Base-by-base conservation (phyloP, 1,140 invertebrate genomes). In the Drosophila dunni region DNA sequence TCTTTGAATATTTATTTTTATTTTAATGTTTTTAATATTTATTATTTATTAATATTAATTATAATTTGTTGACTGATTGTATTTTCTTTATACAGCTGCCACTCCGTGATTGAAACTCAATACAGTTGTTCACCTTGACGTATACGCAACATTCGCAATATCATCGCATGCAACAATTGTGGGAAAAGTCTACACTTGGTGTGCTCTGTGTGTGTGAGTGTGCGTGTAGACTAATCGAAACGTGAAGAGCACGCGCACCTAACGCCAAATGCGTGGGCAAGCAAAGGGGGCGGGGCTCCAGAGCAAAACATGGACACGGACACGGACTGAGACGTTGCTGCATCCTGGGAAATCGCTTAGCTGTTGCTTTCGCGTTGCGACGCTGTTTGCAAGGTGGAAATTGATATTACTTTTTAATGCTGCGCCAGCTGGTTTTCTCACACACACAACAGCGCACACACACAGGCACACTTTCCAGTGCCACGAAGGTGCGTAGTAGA, bases 321-420 rank as follows among this genome's bases (percentile, higher is more conserved):
- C 66, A 46, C 15, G 15, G 56, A 29, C 66, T 44, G 17, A 46
- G 56, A 57, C 61, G 67, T 62, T 80, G 82, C 84, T 86, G 84
- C 84, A 88, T 89, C 84, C 84, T 89, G 84, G 84, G 84, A 88
- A 89, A 88, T 89, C 84, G 84, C 78, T 88, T 88, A 88, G 84
- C 84, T 88, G 84, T 88, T 88, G 84, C 83, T 85, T 86, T 82
- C 77, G 64, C 71, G 65, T 75, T 78, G 68, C 79, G 69, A 68
- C 57, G 69, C 57, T 64, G 80, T 72, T 86, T 56, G 83, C 81
- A 88, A 89, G 84, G 84, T 84, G 80, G 84, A 89, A 89, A 89
- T 89, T 89, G 84, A 89, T 89, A 89, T 89, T 89, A 89, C 84
- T 89, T 89, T 89, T 89, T 89, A 89, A 89, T 89, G 84, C 84